These are phyloP conservation scores for Pantelozetes paolii DNA, from an alignment of 2,888 invertebrate species.

Conservation along the genomic window DNA sequence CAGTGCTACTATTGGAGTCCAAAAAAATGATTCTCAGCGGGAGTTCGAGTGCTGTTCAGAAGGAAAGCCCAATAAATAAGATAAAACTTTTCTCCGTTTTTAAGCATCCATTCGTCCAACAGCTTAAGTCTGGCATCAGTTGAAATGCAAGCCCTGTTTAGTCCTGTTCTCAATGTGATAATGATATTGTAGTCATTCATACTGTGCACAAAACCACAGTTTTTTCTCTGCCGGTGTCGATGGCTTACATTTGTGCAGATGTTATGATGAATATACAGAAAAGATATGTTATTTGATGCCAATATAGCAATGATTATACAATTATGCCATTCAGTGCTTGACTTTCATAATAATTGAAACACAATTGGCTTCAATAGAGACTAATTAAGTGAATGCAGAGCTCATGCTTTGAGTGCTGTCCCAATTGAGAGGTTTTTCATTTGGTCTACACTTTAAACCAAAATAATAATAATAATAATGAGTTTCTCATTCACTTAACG, in stretches of 20 bases:
- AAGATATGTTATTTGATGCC: too few relatives aligned
- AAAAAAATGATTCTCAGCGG: not conserved
- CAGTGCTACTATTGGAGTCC: not conserved
- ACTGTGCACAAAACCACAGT: not conserved
- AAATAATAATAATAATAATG: not conserved
- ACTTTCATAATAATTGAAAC: too few relatives aligned
- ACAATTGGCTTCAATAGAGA: constrained; percentile 18
- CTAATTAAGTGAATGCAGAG: constrained; percentile 7
- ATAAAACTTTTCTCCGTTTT: constrained; percentile 7
- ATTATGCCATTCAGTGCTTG: too few relatives aligned
- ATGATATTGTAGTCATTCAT: not conserved
- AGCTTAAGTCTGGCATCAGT: constrained; percentile 4
- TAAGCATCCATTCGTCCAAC: not conserved
- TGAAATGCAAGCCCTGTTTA: constrained; percentile 1
- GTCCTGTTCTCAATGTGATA: not conserved
- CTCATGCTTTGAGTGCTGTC: not conserved
- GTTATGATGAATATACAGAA: not conserved
- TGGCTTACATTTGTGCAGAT: constrained; percentile 4
- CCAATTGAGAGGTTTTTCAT: not conserved
- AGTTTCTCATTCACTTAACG: not conserved
- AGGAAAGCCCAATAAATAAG: constrained; percentile 6
- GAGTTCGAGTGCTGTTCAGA: constrained; percentile 1
- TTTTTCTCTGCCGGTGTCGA: not conserved
- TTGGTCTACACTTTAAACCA: constrained; percentile 1
- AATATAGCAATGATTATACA: too few relatives aligned